Evolutionary conservation across 1,140 invertebrate genomes (phyloP), one percentile per base, ranked within the genome.

Genomic region (Zophobas atratus): DNA sequence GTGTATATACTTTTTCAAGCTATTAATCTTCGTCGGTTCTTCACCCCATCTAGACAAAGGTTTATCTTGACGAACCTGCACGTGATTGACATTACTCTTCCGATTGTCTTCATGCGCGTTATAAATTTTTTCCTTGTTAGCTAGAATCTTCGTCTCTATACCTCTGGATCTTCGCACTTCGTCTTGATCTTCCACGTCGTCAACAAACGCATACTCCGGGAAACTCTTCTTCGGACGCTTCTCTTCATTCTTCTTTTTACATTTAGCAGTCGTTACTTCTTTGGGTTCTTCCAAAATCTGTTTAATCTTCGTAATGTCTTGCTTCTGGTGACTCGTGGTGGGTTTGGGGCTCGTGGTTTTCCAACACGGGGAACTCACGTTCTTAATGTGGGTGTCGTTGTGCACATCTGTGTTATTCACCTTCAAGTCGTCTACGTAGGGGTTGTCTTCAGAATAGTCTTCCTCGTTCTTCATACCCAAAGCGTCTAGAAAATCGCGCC

Each of bases 381-480:
- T 70, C 3, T 70, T 39, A n/a, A 72, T 49, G 8, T 53, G 46
- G 36, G 71, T 73, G 35, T 73, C 71, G 33, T 73, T 55, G 33
- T 51, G 33, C 2, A 73, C 35, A 32, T 73, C 51, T 38, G 71
- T 73, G 51, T 73, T 73, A 2, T 73, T 73, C 1, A 32, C 4
- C 4, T 39, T 56, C 41, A 73, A 20, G n/a, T 39, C 71, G 33
- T 55, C 49, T 38, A 6, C 33, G 51, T 73, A 73, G 0, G 71
- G 49, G 20, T 73, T 73, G 39, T 73, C 71, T 39, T 73, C 71
- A 1, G 38, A 56, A 20, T 53, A 73, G 39, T 73, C 55, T 8
- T 73, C 71, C 33, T 73, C 71, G 41, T 73, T 56, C 36, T 73
- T 55, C 71, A 73, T 73, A n/a, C 55, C 48, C 1, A 73, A 20